Conservation (phyloP, 1,140 invertebrate species). For the Pemphigus obesinymphae region DNA sequence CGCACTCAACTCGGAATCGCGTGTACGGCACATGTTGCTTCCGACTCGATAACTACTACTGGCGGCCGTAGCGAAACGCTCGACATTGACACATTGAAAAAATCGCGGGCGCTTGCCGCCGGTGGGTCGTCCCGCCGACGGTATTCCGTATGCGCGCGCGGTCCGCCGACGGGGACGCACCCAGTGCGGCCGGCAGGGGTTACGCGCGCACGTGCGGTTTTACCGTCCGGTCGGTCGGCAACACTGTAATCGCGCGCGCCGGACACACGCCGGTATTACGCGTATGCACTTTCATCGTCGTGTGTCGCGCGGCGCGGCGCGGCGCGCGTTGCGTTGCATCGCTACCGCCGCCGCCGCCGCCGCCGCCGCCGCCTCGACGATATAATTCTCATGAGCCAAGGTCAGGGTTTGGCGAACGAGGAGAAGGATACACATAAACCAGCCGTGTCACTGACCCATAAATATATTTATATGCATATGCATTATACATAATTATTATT, state of each 20-base stretch:
- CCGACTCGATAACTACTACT: background rate
- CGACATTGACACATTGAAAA: slow-evolving; percentile 34
- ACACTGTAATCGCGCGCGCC: background rate
- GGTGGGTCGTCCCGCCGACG: background rate
- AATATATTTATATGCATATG: too few relatives aligned
- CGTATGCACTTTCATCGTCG: too few relatives aligned
- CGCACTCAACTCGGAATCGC: slow-evolving; percentile 28
- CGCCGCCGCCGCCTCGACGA: background rate
- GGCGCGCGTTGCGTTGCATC: background rate
- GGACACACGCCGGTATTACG: background rate
- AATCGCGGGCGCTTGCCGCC: background rate
- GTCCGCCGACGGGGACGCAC: background rate
- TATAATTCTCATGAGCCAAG: slow-evolving; percentile 4
- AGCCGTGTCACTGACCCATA: background rate
- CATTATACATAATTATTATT: too few relatives aligned
- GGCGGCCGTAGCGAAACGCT: slow-evolving; percentile 16
- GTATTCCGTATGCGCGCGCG: background rate
- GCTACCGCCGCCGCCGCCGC: background rate
- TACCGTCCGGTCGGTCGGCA: background rate
- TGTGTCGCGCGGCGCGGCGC: background rate
- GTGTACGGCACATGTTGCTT: slow-evolving; percentile 34
- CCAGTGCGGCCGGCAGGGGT: background rate
- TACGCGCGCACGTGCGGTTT: background rate
- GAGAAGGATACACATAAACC: background rate
- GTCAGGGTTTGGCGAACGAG: slow-evolving; percentile 11